These are phyloP conservation scores for Periparus ater DNA, from an alignment of 2,797 vertebrate genomes.

Conservation along the genomic window DNA sequence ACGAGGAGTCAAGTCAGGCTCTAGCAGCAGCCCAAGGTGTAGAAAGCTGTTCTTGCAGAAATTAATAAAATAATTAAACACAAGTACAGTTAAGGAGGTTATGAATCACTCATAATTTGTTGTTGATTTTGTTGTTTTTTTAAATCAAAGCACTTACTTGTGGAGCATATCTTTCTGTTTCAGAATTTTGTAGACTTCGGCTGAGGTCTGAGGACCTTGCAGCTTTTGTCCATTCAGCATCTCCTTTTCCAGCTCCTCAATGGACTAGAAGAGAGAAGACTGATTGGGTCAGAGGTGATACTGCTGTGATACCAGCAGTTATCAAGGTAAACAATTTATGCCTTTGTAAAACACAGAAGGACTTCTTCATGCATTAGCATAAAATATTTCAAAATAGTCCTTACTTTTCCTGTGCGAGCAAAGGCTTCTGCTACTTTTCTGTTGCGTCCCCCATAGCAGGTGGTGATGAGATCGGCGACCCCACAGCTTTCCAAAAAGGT, in stretches of 20 bases:
- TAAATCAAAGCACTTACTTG: conserved; percentile 77
- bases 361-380: neutral
- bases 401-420: conserved; percentile 80
- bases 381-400: neutral
- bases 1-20: neutral
- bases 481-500: conserved; percentile 92
- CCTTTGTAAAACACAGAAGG: neutral
- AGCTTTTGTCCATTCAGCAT: conserved; percentile 92
- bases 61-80: neutral
- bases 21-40: neutral
- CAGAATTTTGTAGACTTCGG: conserved; percentile 87
- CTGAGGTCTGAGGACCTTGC: conserved; percentile 88
- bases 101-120: neutral
- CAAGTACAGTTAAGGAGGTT: neutral
- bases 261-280: conserved; percentile 75
- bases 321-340: neutral
- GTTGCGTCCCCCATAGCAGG: conserved; percentile 88
- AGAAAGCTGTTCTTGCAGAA: neutral
- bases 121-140: neutral
- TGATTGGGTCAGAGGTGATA: neutral
- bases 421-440: conserved; percentile 88
- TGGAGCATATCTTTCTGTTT: conserved; percentile 77
- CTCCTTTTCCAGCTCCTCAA: conserved; percentile 84
- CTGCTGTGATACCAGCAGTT: neutral
- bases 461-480: conserved; percentile 89